Evolutionary conservation across 1,140 invertebrate genomes (phyloP), one percentile per base, ranked within the genome.

Genomic region (Colletes gigas): DNA sequence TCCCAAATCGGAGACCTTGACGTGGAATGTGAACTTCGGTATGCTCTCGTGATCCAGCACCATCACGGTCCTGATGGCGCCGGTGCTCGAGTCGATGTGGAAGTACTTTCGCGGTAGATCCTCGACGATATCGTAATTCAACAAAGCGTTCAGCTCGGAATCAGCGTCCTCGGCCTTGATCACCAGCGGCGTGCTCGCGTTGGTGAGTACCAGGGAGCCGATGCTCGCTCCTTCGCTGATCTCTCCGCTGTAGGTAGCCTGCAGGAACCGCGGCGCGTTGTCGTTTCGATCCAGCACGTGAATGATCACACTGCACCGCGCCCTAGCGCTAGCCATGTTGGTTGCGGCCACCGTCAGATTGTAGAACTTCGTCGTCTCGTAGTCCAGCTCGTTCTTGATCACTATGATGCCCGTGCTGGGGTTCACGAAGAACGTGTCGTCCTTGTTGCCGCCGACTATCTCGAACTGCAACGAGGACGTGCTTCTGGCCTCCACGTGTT

Each of bases 91-190:
- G 92, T 99, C 98, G 79, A 99, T 96, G 85, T 96, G 95, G 90
- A 99, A 99, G 89, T 96, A 96, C 74, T 95, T 95, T 82, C 94
- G 94, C 10, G 94, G 96, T 82, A 94, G 92, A 82, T 94, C 95
- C 89, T 98, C 97, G 57, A 98, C 94, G 84, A 99, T 98, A 88
- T 97, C 96, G 92, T 97, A 99, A 84, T 96, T 95, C 30, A 99
- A 93, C 83, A 97, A 93, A 14, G 96, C 95, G 93, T 99, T 98
- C 15, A 96, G 93, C 88, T 97, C 96, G 14, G 96, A 96, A 93
- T 98, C 97, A 5, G 94, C 95, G 89, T 98, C 97, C 78, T 95
- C 95, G 0, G 96, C 96, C 77, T 95, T 96, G 62, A 98, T 95
- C 15, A 98, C 96, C 10, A 98, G 94, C 30, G 98, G 97, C 19